Percentiles rank a stretch among this genome's conserved stretches.
Evolutionary conservation across 2,888 invertebrate species (phyloP).

Genomic region (Oscheius sp.): DNA sequence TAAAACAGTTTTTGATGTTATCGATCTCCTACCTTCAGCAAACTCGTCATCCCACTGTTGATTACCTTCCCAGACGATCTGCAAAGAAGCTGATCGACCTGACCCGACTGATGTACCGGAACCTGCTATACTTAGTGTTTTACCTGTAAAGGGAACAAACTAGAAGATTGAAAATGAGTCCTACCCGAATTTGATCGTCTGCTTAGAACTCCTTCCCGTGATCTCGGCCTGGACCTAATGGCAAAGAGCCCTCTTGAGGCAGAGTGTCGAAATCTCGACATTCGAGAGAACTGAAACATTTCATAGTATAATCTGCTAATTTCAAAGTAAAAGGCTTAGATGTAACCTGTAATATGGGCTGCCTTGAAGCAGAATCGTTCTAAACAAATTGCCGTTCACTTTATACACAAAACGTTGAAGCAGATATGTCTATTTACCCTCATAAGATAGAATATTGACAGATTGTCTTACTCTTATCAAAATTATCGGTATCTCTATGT

Average conservation of each 20-base stretch:
- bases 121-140: conserved; percentile 38
- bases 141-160: conserved; percentile 13
- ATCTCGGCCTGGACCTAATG: conserved; percentile 27
- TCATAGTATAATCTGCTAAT: not conserved
- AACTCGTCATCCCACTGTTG: conserved; percentile 63
- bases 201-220: conserved; percentile 35
- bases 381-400: too few relatives aligned
- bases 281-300: conserved; percentile 48
- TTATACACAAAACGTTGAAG: too few relatives aligned
- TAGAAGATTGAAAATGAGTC: not conserved
- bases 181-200: conserved; percentile 30
- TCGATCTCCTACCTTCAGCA: conserved; percentile 37
- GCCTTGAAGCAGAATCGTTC: too few relatives aligned
- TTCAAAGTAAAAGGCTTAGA: too few relatives aligned
- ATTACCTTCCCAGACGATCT: conserved; percentile 58
- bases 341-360: too few relatives aligned
- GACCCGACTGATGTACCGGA: conserved; percentile 35
- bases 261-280: conserved; percentile 53
- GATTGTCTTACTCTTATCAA: too few relatives aligned
- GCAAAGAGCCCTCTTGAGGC: conserved; percentile 38
- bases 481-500: too few relatives aligned
- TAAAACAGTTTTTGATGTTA: not conserved
- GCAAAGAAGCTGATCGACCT: conserved; percentile 54
- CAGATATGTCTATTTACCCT: too few relatives aligned
- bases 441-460: too few relatives aligned